These are phyloP conservation scores for Digitonthophagus gazella DNA, from an alignment of 2,888 invertebrate genomes.

Conservation along the genomic window DNA sequence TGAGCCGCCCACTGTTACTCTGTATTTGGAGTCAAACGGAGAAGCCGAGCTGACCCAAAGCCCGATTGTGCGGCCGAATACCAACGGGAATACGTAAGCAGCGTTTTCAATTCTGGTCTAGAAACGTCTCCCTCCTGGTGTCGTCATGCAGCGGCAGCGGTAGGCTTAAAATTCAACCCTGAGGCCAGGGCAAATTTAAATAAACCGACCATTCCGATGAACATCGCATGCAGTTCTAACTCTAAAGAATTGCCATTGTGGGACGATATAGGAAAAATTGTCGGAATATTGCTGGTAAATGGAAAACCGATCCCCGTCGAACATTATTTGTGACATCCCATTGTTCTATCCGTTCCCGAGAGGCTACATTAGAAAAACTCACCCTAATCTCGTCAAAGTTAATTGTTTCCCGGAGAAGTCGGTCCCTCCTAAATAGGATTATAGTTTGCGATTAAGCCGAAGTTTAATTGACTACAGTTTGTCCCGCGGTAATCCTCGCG, in stretches of 20 bases:
- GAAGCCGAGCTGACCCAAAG: conserved; percentile 32
- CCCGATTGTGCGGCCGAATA: conserved; percentile 28
- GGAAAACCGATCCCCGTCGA: background rate
- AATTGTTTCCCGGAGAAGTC: conserved; percentile 5
- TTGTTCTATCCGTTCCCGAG: background rate
- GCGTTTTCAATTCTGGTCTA: conserved; percentile 21
- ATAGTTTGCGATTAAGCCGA: conserved; percentile 9
- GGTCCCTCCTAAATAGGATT: conserved; percentile 1
- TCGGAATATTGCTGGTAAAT: background rate
- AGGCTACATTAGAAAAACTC: too few relatives aligned
- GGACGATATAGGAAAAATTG: background rate
- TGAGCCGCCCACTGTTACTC: background rate
- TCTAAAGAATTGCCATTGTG: background rate
- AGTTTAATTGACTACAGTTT: conserved; percentile 12
- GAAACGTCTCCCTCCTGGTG: background rate
- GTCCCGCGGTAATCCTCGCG: background rate
- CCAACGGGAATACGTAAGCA: conserved; percentile 36
- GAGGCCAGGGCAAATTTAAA: background rate
- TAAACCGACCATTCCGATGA: background rate
- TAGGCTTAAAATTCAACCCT: background rate
- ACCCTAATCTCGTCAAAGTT: conserved; percentile 1
- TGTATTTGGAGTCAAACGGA: conserved; percentile 7
- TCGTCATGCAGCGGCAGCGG: too few relatives aligned
- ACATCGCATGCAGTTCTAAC: background rate
- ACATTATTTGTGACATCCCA: background rate